Evolutionary conservation across 2,113 vertebrate species (phyloP).

Genomic region (Empidonax alnorum): DNA sequence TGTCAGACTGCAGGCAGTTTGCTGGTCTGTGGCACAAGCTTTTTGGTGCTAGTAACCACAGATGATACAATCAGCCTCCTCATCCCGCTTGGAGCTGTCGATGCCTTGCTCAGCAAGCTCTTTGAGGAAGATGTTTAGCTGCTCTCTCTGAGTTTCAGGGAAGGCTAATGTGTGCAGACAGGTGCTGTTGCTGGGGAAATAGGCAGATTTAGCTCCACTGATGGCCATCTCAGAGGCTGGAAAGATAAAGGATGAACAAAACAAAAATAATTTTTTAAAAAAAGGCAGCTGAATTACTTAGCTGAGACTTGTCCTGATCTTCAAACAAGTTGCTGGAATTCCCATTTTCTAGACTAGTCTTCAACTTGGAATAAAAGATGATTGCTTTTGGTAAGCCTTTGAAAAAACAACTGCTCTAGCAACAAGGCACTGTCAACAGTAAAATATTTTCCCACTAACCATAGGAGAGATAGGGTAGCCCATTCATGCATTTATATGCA

Average conservation of each 20-base stretch:
- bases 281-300: background rate
- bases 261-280: background rate
- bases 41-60: slow-evolving; percentile 20
- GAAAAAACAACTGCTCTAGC: background rate
- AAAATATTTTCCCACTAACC: background rate
- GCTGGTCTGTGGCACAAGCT: background rate
- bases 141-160: background rate
- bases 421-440: background rate
- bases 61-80: slow-evolving; percentile 10
- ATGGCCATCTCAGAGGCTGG: slow-evolving; percentile 30
- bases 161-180: slow-evolving; percentile 63
- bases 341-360: background rate
- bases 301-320: background rate
- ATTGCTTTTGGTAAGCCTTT: background rate
- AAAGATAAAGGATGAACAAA: background rate
- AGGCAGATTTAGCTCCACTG: slow-evolving; percentile 67
- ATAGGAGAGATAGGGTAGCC: background rate
- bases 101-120: slow-evolving; percentile 41
- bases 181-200: slow-evolving; percentile 70
- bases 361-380: background rate
- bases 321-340: fast-evolving
- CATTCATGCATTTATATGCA: background rate
- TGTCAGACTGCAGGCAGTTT: background rate
- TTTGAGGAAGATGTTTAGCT: background rate
- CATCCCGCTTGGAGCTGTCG: fast-evolving